Evolutionary conservation across 2,797 vertebrate genomes (phyloP).

Genomic region (Oophaga sylvatica): DNA sequence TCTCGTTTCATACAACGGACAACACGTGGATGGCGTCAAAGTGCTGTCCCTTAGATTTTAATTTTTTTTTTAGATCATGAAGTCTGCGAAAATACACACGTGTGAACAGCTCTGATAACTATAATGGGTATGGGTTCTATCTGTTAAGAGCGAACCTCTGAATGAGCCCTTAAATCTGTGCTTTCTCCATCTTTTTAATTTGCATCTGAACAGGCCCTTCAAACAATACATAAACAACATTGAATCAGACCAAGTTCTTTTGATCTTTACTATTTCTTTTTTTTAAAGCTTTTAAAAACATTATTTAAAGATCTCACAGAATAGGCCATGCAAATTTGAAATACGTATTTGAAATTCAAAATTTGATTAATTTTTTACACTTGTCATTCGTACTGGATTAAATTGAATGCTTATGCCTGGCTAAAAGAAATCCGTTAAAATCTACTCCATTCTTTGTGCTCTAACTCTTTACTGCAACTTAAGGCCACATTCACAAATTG

Average conservation of each 20-base stretch:
- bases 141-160: too few relatives aligned
- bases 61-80: too few relatives aligned
- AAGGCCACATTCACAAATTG: background rate
- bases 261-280: background rate
- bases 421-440: conserved; percentile 41
- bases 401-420: background rate
- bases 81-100: too few relatives aligned
- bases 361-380: background rate
- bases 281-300: background rate
- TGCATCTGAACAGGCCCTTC: background rate
- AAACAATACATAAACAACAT: background rate
- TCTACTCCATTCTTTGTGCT: conserved; percentile 59
- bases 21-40: too few relatives aligned
- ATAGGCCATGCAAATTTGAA: background rate
- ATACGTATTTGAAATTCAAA: background rate
- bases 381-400: background rate
- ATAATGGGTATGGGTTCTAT: too few relatives aligned
- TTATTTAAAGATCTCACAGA: background rate
- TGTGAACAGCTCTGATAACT: too few relatives aligned
- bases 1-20: too few relatives aligned
- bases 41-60: too few relatives aligned
- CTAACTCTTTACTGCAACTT: conserved; percentile 61
- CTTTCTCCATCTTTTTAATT: too few relatives aligned
- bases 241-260: background rate
- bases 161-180: too few relatives aligned